A percentile compares a stretch with the other conserved stretches of the same genome.
Evolutionary conservation across 2,888 invertebrate species (phyloP).

Genomic region (Macropis europaea): DNA sequence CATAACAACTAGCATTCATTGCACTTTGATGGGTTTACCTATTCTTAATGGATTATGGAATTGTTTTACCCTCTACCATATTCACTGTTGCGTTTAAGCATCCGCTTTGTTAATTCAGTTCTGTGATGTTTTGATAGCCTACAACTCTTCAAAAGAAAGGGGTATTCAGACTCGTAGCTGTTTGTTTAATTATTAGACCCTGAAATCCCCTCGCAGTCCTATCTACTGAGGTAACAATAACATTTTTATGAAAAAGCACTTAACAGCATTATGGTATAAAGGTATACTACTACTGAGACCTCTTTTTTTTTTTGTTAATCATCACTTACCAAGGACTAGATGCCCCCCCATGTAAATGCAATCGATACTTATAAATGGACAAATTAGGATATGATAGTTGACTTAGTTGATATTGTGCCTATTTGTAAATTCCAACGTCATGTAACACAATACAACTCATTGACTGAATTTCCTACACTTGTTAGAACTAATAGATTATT

Average conservation of each 20-base stretch:
- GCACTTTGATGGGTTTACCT: slow-evolving; percentile 56
- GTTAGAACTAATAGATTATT: slow-evolving; percentile 70
- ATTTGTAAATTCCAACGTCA: slow-evolving; percentile 38
- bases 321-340: slow-evolving; percentile 29
- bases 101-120: slow-evolving; percentile 71
- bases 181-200: slow-evolving; percentile 26
- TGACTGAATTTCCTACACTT: slow-evolving; percentile 50
- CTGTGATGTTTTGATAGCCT: slow-evolving; percentile 60
- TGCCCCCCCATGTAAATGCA: slow-evolving; percentile 34
- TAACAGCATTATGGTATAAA: slow-evolving; percentile 44
- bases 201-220: slow-evolving; percentile 37
- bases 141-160: slow-evolving; percentile 30
- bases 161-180: slow-evolving; percentile 35
- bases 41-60: slow-evolving; percentile 54
- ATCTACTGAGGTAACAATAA: slow-evolving; percentile 29
- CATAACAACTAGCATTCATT: slow-evolving; percentile 55
- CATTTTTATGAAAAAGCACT: slow-evolving; percentile 20
- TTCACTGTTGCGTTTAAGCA: slow-evolving; percentile 63
- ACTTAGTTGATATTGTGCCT: slow-evolving; percentile 38
- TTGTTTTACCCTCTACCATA: slow-evolving; percentile 52
- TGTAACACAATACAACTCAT: slow-evolving; percentile 53
- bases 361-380: slow-evolving; percentile 29
- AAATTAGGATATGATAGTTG: slow-evolving; percentile 44
- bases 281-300: slow-evolving; percentile 42
- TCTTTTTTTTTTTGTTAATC: slow-evolving; percentile 23